A percentile compares a stretch with the other conserved stretches of the same genome.
These are phyloP conservation scores for Campoplex capitator DNA, from an alignment of 2,888 invertebrate genomes.

Conservation along the genomic window DNA sequence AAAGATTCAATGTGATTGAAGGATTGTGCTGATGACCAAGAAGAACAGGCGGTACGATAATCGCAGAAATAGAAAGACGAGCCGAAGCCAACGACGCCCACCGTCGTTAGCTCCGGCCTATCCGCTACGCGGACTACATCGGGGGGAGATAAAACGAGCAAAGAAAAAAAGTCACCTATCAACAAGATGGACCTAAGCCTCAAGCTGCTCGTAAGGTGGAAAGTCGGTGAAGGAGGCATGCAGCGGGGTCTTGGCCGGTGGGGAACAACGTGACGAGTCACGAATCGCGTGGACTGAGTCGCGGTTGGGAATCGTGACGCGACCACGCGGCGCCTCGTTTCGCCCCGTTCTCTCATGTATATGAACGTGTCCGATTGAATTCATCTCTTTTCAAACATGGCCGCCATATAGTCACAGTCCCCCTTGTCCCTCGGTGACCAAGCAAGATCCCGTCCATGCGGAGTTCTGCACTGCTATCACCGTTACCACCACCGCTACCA, in stretches of 20 bases:
- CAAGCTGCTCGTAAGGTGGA: constrained; percentile 55
- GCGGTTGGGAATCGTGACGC: constrained; percentile 67
- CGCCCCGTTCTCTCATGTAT: constrained; percentile 52
- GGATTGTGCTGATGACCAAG: not conserved
- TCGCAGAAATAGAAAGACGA: constrained; percentile 64
- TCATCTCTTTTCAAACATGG: constrained; percentile 65
- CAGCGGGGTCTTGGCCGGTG: constrained; percentile 45
- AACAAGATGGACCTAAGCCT: constrained; percentile 71
- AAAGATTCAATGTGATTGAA: not conserved
- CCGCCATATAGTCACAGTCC: constrained; percentile 43
- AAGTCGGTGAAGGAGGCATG: constrained; percentile 41
- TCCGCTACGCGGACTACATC: constrained; percentile 55
- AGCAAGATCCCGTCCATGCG: constrained; percentile 35
- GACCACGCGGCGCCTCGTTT: constrained; percentile 69
- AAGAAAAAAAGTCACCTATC: constrained; percentile 63
- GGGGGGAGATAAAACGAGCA: constrained; percentile 27
- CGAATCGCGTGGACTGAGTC: constrained; percentile 54
- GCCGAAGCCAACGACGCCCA: constrained; percentile 64
- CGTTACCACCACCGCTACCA: constrained; percentile 54
- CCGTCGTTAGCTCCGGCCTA: constrained; percentile 61
- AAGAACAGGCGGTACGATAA: constrained; percentile 59
- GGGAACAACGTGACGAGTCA: constrained; percentile 65
- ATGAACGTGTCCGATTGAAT: constrained; percentile 57
- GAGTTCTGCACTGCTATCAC: constrained; percentile 48
- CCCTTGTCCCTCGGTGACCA: constrained; percentile 12